A percentile compares a stretch with the other conserved stretches of the same genome.
Conservation (phyloP, 2,888 invertebrate species). For the Hypomecis punctinalis region DNA sequence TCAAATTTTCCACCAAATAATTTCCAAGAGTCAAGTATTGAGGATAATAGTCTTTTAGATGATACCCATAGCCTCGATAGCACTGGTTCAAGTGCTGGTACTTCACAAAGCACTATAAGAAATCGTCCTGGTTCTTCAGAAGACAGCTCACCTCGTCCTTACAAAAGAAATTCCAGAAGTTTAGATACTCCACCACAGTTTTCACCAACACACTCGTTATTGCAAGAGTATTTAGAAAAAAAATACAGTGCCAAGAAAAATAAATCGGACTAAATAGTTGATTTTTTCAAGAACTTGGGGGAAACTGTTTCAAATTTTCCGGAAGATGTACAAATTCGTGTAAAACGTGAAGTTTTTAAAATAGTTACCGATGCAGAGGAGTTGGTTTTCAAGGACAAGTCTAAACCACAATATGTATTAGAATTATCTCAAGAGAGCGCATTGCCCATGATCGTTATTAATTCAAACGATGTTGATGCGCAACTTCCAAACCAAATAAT, state of each 20-base stretch:
- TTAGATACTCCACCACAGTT: conserved; percentile 16
- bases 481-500: conserved; percentile 6
- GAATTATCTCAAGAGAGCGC: conserved; percentile 5
- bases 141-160: conserved; percentile 19
- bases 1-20: conserved; percentile 14
- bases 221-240: conserved; percentile 22
- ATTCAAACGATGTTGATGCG: conserved; percentile 7
- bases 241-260: conserved; percentile 21
- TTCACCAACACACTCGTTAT: conserved; percentile 21
- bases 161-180: conserved; percentile 17
- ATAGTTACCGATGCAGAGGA: conserved; percentile 41
- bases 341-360: conserved; percentile 40
- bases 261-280: conserved; percentile 18
- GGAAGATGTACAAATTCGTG: conserved; percentile 38
- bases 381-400: conserved; percentile 36
- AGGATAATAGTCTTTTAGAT: conserved; percentile 19
- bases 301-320: conserved; percentile 37
- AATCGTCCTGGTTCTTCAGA: conserved; percentile 19
- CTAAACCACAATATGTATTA: conserved; percentile 13
- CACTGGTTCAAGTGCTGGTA: conserved; percentile 19
- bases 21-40: conserved; percentile 15
- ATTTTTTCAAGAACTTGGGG: conserved; percentile 38
- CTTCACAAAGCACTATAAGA: conserved; percentile 18
- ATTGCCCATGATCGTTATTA: conserved; percentile 6
- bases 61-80: conserved; percentile 12